phyloP scores from a whole-genome alignment of 2,113 vertebrate species.

The Odocoileus hemionus region DNA sequence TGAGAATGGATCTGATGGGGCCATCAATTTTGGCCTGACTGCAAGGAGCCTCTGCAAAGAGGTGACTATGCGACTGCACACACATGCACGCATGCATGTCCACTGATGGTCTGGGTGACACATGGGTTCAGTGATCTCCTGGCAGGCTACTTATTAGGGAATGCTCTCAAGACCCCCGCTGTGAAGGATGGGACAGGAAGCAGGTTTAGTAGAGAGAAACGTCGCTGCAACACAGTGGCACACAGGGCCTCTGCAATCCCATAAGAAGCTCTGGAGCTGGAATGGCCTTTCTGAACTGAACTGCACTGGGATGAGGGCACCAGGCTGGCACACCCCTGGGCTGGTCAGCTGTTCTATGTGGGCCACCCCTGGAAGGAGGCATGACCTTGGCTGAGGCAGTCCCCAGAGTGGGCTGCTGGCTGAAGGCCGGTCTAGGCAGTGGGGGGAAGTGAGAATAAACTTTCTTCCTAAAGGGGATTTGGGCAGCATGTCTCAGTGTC shows the following conservation, averaged over 20 bases:
- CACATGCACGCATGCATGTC: not conserved
- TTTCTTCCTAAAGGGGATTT: not conserved
- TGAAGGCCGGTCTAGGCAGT: accelerated
- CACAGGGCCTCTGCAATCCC: not conserved
- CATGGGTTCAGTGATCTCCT: accelerated
- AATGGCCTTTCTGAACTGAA: not conserved
- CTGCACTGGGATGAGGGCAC: accelerated
- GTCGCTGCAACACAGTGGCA: accelerated
- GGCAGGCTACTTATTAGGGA: not conserved
- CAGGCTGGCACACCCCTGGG: accelerated
- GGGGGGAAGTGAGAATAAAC: not conserved
- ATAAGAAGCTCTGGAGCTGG: not conserved
- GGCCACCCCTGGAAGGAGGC: not conserved
- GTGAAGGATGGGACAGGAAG: not conserved
- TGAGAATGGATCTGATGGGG: not conserved
- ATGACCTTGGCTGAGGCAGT: not conserved
- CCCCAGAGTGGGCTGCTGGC: not conserved
- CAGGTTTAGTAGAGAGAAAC: not conserved
- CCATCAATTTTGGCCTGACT: not conserved
- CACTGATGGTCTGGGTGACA: accelerated
- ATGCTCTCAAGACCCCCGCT: no score
- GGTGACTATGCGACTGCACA: accelerated
- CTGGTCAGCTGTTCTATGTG: no score
- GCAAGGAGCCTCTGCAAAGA: not conserved
- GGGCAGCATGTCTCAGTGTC: not conserved